Conservation (phyloP, 64 coral and sea anemone genomes). For the Actinia tenebrosa region DNA sequence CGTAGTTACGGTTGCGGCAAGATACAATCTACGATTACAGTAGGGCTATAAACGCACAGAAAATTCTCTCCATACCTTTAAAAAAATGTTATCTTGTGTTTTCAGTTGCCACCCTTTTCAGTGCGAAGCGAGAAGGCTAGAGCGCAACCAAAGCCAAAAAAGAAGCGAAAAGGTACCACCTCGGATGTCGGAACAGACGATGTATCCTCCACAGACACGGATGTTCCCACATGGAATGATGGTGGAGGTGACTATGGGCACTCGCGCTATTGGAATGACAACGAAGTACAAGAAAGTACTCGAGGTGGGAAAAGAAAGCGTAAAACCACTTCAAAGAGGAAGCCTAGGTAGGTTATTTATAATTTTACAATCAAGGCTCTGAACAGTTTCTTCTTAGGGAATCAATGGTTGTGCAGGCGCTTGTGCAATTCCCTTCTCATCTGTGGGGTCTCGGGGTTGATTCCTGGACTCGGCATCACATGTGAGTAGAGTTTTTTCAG, state of each 20-base stretch:
- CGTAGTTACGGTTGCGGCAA: too few relatives aligned
- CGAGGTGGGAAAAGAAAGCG: background rate
- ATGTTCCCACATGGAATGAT: background rate
- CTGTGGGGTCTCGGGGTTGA: too few relatives aligned
- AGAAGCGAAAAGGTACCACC: background rate
- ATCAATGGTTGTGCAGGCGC: too few relatives aligned
- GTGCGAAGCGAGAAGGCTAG: conserved; percentile 8
- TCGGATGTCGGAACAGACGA: background rate
- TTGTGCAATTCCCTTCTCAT: too few relatives aligned
- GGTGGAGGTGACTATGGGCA: background rate
- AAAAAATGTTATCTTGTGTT: background rate
- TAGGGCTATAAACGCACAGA: too few relatives aligned
- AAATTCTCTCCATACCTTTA: too few relatives aligned
- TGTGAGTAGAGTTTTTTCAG: too few relatives aligned
- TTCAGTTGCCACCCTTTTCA: conserved; percentile 9
- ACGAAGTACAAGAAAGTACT: background rate
- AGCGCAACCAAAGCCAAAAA: background rate
- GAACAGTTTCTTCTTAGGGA: too few relatives aligned
- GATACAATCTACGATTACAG: too few relatives aligned
- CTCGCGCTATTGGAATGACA: conserved; percentile 9
- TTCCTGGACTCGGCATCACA: too few relatives aligned
- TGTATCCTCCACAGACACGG: background rate
- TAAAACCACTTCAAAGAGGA: background rate
- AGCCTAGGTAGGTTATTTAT: background rate
- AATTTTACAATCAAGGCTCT: too few relatives aligned